Evolutionary conservation across 2,888 invertebrate species (phyloP), one percentile per base, ranked within the genome.

Genomic region (Protophormia terraenovae): DNA sequence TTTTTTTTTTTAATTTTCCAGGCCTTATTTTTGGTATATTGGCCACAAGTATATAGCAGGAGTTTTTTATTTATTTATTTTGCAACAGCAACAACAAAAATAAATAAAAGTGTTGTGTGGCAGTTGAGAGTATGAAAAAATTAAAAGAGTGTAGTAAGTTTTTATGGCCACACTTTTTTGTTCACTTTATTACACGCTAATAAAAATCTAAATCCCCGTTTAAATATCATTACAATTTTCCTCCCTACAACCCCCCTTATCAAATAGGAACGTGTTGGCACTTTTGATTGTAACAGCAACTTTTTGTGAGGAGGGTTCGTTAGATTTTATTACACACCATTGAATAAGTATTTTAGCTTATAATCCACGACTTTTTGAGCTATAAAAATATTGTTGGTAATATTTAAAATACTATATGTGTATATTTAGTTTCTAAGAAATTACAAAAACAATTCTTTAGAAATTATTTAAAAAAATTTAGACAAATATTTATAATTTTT

Each of bases 101-200:
- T 55, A n/a, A 27, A 62, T 14, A 38, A 41, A 41, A 64, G 47
- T 62, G 62, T 38, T 64, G 50, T 45, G 29, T 72, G 35, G 16
- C 47, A 47, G 47, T 47, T 66, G 41, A 19, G 50, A 32, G 50
- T 10, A 47, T 47, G 3, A 24, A 53, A 53, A 24, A 24, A 47
- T 14, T n/a, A 45, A 41, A 22, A 53, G 16, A 71, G 45, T 66
- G 73, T 62, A 67, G 66, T 80, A 73, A 53, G 64, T 80, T 83
- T 81, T 81, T 81, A 78, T 81, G 27, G 32, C 73, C 72, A 64
- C 78, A 53, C 72, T 72, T 67, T 75, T 79, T 64, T 64, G 45
- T 80, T 66, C 78, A 79, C 75, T 86, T 84, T 86, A 86, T 79
- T 81, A 76, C 32, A 47, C 53, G 58, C 73, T 81, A 85, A 83